Evolutionary conservation across 2,888 invertebrate species (phyloP), one percentile per base, ranked within the genome.

Genomic region (Elegia similella): DNA sequence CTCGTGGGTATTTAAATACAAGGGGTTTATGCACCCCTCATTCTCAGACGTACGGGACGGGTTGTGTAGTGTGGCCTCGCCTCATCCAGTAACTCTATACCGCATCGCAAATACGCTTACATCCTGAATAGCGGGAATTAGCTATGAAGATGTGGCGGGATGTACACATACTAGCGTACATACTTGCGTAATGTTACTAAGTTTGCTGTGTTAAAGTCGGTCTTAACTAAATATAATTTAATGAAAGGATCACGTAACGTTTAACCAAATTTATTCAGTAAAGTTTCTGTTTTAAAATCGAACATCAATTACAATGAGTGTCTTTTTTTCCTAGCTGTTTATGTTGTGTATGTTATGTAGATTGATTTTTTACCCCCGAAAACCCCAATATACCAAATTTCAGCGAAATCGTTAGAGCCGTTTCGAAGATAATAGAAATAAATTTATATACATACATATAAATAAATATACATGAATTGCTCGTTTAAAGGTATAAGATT

Each of bases 51-150:
- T 38, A 38, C n/a, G n/a, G 12, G 38, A 38, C n/a, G n/a, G n/a
- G 12, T 12, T 12, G 38, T 38, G 12, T 12, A 5, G 23, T 29
- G 29, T 13, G n/a, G 2, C n/a, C n/a, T 2, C n/a, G 7, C 29
- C 47, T 47, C 30, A 47, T 30, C 1, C 13, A 29, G 29, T 29
- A 47, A 47, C 47, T 47, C 47, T 29, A 46, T 12, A 47, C 47
- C 29, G 1, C 47, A 47, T 47, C 13, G 47, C 47, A 47, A 47
- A 30, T 29, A 47, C n/a, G 29, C n/a, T 47, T 47, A 47, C 29
- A 47, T 47, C 47, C 29, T 47, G 29, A 47, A 47, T 47, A 30
- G 47, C 47, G 30, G 47, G 47, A 47, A 47, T 47, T 47, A 47
- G 47, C 47, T 13, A 47, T 29, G 47, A 47, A 47, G 29, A 30